A percentile compares a stretch with the other conserved stretches of the same genome.
Conservation (phyloP, 1,140 invertebrate genomes). For the Drosophila takahashii region DNA sequence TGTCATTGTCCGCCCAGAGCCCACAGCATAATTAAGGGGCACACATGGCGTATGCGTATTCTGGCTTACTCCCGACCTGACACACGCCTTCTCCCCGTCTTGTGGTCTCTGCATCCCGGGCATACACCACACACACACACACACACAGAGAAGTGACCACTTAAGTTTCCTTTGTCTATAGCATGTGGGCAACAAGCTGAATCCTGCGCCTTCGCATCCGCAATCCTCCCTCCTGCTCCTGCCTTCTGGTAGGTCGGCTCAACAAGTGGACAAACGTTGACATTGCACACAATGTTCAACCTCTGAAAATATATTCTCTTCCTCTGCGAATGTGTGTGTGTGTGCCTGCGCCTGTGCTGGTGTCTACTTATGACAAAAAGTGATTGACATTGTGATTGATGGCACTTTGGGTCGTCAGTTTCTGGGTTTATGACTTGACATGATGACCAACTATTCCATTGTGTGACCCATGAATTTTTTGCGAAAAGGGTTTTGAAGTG, state of each 20-base stretch:
- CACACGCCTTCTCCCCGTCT: neutral
- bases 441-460: conserved; percentile 50
- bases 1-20: conserved; percentile 47
- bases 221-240: neutral
- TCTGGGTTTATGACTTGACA: conserved; percentile 70
- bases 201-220: conserved; percentile 22
- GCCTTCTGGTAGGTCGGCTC: conserved; percentile 45
- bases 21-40: conserved; percentile 71
- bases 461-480: conserved; percentile 25
- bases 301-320: conserved; percentile 41
- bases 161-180: conserved; percentile 79
- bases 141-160: conserved; percentile 60
- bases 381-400: conserved; percentile 82
- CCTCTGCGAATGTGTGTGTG: conserved; percentile 2
- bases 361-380: conserved; percentile 75
- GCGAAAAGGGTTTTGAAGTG: conserved; percentile 30
- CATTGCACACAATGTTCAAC: conserved; percentile 70
- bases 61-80: conserved; percentile 34
- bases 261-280: conserved; percentile 80
- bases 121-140: conserved; percentile 2
- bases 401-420: conserved; percentile 57
- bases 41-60: conserved; percentile 76
- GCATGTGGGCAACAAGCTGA: conserved; percentile 53
- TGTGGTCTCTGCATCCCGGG: neutral
- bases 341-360: conserved; percentile 24